phyloP scores from a whole-genome alignment of 2,113 vertebrate genomes.

The Platysteira castanea region DNA sequence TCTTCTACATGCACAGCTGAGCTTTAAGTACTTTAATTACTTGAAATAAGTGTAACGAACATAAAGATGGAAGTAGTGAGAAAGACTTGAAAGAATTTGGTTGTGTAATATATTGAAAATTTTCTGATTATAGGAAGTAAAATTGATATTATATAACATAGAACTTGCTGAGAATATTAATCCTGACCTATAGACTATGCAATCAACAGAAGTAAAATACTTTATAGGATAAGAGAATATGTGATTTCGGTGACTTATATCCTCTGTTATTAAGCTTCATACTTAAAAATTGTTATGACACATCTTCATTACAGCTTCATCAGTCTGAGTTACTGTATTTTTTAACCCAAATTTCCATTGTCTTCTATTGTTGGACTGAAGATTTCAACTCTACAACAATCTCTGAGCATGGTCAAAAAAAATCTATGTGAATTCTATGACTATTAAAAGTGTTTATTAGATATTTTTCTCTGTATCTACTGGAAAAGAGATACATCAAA shows the following conservation, averaged over 20 bases:
- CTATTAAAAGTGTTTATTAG: background rate
- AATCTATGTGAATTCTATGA: background rate
- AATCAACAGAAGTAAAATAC: background rate
- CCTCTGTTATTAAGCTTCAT: background rate
- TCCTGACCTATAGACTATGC: background rate
- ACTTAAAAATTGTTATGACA: background rate
- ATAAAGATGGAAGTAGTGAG: background rate
- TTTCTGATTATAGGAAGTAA: background rate
- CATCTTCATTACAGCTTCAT: background rate
- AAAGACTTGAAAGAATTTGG: background rate
- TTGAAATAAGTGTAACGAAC: background rate
- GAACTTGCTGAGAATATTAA: background rate
- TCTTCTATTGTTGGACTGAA: background rate
- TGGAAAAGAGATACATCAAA: background rate
- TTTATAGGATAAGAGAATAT: background rate
- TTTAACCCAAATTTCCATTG: background rate
- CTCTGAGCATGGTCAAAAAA: background rate
- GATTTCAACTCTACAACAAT: background rate
- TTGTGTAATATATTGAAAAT: background rate
- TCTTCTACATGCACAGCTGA: background rate
- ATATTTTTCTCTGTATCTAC: background rate
- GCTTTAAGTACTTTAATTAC: background rate
- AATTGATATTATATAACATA: background rate
- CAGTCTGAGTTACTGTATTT: background rate
- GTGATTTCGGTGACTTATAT: background rate